Evolutionary conservation across 2,113 vertebrate species (phyloP).

Genomic region (Podarcis raffonei): DNA sequence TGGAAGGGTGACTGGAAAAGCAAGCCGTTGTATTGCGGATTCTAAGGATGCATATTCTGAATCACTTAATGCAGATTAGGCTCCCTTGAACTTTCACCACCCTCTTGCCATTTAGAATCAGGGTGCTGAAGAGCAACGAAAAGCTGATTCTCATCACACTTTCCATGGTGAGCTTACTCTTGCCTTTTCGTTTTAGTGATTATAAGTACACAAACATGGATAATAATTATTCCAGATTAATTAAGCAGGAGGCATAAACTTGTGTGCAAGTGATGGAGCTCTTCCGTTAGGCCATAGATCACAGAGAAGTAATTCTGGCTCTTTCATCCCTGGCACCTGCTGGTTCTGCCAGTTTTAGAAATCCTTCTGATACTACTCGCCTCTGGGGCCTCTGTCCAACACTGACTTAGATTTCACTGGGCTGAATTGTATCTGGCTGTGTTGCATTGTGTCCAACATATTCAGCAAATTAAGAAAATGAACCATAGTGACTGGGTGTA

Average conservation of each 20-base stretch:
- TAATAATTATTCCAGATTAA: not conserved
- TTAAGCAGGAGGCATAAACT: not conserved
- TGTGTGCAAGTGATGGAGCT: not conserved
- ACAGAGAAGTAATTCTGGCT: no score
- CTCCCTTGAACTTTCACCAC: not conserved
- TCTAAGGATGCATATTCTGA: not conserved
- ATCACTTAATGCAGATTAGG: not conserved
- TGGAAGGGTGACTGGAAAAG: not conserved
- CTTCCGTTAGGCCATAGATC: no score
- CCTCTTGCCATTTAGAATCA: not conserved
- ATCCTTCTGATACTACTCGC: not conserved
- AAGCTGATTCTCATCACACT: not conserved
- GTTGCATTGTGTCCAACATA: not conserved
- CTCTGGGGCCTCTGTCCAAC: not conserved
- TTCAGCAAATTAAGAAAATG: conserved; percentile 41
- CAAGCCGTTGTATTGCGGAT: not conserved
- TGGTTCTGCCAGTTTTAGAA: not conserved
- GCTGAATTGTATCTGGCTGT: not conserved
- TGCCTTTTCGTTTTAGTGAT: not conserved
- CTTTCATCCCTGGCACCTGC: no score
- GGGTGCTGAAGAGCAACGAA: not conserved
- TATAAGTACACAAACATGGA: not conserved
- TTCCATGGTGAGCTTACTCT: not conserved
- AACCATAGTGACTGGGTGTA: conserved; percentile 58
- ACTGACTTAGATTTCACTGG: not conserved